Evolutionary conservation across 2,797 vertebrate genomes (phyloP).

Genomic region (Coccyzus lansbergi): DNA sequence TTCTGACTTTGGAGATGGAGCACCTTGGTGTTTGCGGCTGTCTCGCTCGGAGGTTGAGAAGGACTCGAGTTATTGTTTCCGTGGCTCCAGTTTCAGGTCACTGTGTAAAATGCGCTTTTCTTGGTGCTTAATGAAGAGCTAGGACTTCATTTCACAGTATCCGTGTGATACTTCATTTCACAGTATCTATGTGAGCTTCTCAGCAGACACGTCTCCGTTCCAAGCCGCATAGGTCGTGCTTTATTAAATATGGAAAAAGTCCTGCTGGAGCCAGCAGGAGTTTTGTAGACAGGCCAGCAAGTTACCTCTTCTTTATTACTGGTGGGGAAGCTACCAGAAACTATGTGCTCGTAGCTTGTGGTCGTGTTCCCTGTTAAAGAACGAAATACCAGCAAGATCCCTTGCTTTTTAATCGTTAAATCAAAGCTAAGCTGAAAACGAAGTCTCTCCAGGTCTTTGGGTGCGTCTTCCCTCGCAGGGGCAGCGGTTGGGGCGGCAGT

Average conservation of each 20-base stretch:
- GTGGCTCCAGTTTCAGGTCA: background rate
- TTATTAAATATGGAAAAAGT: background rate
- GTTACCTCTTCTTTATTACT: background rate
- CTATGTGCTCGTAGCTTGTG: background rate
- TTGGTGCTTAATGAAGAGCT: background rate
- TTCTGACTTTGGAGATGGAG: background rate
- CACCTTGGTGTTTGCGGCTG: background rate
- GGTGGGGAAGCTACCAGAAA: background rate
- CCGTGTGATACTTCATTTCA: background rate
- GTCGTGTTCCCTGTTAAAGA: background rate
- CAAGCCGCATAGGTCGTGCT: fast-evolving
- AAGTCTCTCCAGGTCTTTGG: background rate
- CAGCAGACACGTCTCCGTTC: fast-evolving
- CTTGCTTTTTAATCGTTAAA: background rate
- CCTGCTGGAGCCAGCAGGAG: background rate
- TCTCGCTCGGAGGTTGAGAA: background rate
- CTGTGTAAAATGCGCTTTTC: background rate
- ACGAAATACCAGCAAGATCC: background rate
- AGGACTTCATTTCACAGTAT: background rate
- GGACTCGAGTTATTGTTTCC: background rate
- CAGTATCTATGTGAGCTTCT: background rate
- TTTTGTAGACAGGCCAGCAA: background rate
- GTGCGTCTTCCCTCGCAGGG: background rate
- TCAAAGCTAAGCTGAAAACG: background rate
- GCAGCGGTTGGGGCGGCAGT: background rate